phyloP scores from a whole-genome alignment of 1,140 invertebrate genomes.

The Lucilia sericata region DNA sequence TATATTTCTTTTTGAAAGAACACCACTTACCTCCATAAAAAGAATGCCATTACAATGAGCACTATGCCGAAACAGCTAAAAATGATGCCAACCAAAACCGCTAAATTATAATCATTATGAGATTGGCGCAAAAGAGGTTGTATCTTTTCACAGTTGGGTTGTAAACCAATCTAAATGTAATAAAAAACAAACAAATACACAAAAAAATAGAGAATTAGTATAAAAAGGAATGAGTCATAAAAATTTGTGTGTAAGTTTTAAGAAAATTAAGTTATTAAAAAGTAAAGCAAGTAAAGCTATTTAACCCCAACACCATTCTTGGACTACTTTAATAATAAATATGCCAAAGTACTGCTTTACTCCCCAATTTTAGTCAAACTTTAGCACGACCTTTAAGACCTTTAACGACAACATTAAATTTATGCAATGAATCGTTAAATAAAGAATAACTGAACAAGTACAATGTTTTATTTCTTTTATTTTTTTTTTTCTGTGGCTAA shows the following conservation, averaged over 20 bases:
- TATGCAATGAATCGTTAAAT: slow-evolving; percentile 24
- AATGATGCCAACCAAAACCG: slow-evolving; percentile 79
- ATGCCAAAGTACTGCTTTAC: not conserved
- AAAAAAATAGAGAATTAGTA: slow-evolving; percentile 39
- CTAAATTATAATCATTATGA: slow-evolving; percentile 76
- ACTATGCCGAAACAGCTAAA: slow-evolving; percentile 80
- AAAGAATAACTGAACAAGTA: not conserved
- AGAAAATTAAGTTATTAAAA: slow-evolving; percentile 19
- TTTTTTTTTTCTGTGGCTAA: not conserved
- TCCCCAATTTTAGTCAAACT: not conserved
- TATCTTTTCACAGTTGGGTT: slow-evolving; percentile 77
- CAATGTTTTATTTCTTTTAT: not conserved
- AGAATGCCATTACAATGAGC: slow-evolving; percentile 77
- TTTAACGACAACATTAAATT: slow-evolving; percentile 20
- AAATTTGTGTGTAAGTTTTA: not conserved
- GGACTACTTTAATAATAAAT: not conserved
- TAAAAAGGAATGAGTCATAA: slow-evolving; percentile 10
- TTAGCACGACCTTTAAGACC: not conserved
- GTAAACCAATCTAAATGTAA: slow-evolving; percentile 68
- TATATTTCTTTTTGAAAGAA: slow-evolving; percentile 7
- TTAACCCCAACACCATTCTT: no score
- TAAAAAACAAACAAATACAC: slow-evolving; percentile 9
- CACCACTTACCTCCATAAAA: slow-evolving; percentile 81
- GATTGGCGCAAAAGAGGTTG: slow-evolving; percentile 71
- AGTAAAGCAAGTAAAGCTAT: not conserved